Evolutionary conservation across 2,888 invertebrate species (phyloP), one percentile per base, ranked within the genome.

Genomic region (Trichogramma dendrolimi): DNA sequence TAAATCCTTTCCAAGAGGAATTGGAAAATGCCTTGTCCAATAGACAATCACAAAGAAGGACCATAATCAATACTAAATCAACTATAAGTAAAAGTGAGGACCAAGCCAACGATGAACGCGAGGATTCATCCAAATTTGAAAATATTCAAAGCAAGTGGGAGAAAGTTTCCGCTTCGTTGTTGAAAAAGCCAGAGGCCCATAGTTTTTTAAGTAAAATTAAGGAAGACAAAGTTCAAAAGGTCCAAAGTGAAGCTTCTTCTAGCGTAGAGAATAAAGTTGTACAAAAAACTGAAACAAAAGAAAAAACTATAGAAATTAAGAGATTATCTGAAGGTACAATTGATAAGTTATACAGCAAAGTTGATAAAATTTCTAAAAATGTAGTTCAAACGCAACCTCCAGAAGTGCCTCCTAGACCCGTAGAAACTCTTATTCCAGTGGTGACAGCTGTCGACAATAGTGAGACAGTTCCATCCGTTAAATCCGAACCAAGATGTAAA

Each of bases 1-100:
- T 71, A n/a, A 73, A 73, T 67, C 72, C 71, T 6, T 74, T 73
- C 52, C 70, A 73, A 55, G 69, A 72, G 38, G 74, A 74, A 58
- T 63, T 73, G 47, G 71, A 71, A 55, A 71, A 65, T 50, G 69
- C 68, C 2, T 38, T 70, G 0, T 65, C 66, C 4, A 67, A 68
- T 48, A 60, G 69, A 55, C 47, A 64, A 6, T 52, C 60, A 8
- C 58, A 58, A 10, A 59, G 51, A 50, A 60, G 42, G 48, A 4
- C 38, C 10, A 41, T 49, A 7, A 6, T 57, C 6, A 42, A 49
- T 11, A 39, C 6, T n/a, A 58, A 55, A 53, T n/a, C 58, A 55
- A 42, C 8, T 7, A 10, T 51, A 48, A 49, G 43, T 58, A 65
- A 65, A 50, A 53, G 41, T 6, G 55, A 49, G 48, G 61, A 64